phyloP scores from a whole-genome alignment of 2,113 vertebrate genomes.

The Ceyx cyanopectus region DNA sequence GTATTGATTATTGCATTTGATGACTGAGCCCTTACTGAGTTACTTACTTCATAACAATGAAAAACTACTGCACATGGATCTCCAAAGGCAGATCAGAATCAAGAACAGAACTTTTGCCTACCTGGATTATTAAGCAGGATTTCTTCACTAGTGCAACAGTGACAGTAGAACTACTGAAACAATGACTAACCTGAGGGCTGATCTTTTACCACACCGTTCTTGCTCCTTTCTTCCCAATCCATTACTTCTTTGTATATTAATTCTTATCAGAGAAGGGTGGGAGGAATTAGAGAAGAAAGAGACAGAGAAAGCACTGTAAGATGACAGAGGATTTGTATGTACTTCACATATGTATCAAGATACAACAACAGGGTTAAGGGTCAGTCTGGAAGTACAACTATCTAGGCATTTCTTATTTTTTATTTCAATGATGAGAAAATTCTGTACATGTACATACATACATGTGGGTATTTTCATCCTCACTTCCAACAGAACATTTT shows the following conservation, averaged over 20 bases:
- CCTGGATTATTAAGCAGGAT: not conserved
- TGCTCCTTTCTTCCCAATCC: constrained; percentile 98
- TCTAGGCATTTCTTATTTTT: too few relatives aligned
- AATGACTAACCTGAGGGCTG: constrained; percentile 91
- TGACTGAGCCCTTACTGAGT: not conserved
- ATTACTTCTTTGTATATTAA: constrained; percentile 98
- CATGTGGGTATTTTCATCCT: not conserved
- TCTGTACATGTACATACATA: not conserved
- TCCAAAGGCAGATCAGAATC: not conserved
- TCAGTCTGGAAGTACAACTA: not conserved
- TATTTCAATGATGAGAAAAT: not conserved
- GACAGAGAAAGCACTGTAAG: not conserved
- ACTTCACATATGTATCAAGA: not conserved
- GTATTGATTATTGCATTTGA: not conserved
- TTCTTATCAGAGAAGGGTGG: constrained; percentile 71
- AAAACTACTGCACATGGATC: not conserved
- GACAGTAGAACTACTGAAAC: constrained; percentile 44
- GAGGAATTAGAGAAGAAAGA: not conserved
- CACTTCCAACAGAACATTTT: not conserved
- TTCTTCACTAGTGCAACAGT: not conserved
- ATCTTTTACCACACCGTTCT: constrained; percentile 95
- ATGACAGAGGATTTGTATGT: not conserved
- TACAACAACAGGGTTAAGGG: not conserved
- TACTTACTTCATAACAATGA: not conserved
- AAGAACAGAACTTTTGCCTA: not conserved